Conservation (phyloP, 1,140 invertebrate genomes). For the Drosophila funebris region DNA sequence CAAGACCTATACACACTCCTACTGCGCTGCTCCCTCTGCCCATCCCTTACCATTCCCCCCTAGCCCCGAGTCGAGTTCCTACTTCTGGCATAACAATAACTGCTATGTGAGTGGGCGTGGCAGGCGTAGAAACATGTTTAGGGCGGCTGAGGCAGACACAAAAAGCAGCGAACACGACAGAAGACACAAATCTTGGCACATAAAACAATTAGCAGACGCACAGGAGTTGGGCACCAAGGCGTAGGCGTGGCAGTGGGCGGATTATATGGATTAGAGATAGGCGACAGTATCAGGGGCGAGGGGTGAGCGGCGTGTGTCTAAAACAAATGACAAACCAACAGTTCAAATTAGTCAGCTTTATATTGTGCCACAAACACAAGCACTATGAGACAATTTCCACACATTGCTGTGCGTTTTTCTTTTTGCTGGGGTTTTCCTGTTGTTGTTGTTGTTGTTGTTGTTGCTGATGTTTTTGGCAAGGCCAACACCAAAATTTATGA, state of each 20-base stretch:
- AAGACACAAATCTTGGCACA: conserved; percentile 81
- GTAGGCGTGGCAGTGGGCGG: conserved; percentile 13
- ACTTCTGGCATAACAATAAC: conserved; percentile 59
- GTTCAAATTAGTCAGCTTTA: conserved; percentile 60
- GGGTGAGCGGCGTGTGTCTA: conserved; percentile 33
- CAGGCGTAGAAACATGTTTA: conserved; percentile 63
- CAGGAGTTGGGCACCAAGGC: conserved; percentile 9
- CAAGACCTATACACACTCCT: conserved; percentile 28
- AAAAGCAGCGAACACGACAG: conserved; percentile 53
- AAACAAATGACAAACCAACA: conserved; percentile 68
- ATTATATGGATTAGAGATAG: conserved; percentile 29
- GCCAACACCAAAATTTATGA: conserved; percentile 70
- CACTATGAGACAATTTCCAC: neutral
- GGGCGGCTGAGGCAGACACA: conserved; percentile 51
- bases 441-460: conserved; percentile 30
- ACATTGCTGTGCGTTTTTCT: conserved; percentile 39
- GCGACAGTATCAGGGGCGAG: neutral
- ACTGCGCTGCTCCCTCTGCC: too few relatives aligned
- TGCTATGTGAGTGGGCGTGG: conserved; percentile 51
- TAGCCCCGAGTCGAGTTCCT: too few relatives aligned
- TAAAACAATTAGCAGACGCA: conserved; percentile 73
- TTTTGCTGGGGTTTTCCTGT: conserved; percentile 39
- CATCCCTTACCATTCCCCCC: too few relatives aligned
- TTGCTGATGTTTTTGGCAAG: conserved; percentile 26
- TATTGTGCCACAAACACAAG: conserved; percentile 1